Evolutionary conservation across 2,797 vertebrate genomes (phyloP).

Genomic region (Girardinus metallicus): DNA sequence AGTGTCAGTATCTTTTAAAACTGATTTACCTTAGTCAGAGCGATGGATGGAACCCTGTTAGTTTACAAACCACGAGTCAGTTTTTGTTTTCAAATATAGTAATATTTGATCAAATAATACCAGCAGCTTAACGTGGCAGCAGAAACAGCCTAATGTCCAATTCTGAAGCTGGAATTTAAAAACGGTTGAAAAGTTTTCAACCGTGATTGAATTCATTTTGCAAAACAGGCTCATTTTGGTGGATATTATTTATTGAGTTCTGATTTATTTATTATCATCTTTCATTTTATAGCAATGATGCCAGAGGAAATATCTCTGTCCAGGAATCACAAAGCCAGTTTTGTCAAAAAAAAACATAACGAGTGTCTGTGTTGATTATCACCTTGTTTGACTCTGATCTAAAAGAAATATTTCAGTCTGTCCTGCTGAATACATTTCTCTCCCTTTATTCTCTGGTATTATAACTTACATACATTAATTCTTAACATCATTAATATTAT

Average conservation of each 20-base stretch:
- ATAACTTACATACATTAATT: conserved; percentile 1
- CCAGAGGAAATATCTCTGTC: background rate
- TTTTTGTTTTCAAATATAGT: background rate
- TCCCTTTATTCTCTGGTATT: background rate
- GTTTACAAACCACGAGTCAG: background rate
- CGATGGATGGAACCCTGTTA: background rate
- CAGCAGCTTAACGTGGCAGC: background rate
- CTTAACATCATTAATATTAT: conserved; percentile 3
- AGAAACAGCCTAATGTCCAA: background rate
- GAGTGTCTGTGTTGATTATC: background rate
- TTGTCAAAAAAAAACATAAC: background rate
- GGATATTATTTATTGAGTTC: background rate
- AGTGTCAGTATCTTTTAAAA: background rate
- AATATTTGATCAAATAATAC: background rate
- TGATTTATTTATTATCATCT: background rate
- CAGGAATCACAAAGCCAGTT: background rate
- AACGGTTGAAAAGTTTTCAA: background rate
- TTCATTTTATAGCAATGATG: background rate
- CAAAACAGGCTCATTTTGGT: background rate
- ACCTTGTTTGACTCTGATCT: background rate
- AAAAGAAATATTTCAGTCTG: background rate
- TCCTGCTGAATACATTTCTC: background rate
- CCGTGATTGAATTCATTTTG: background rate
- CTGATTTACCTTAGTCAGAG: background rate
- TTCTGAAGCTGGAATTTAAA: background rate